Evolutionary conservation across 2,888 invertebrate species (phyloP), one percentile per base, ranked within the genome.

Genomic region (Lasius platythorax): DNA sequence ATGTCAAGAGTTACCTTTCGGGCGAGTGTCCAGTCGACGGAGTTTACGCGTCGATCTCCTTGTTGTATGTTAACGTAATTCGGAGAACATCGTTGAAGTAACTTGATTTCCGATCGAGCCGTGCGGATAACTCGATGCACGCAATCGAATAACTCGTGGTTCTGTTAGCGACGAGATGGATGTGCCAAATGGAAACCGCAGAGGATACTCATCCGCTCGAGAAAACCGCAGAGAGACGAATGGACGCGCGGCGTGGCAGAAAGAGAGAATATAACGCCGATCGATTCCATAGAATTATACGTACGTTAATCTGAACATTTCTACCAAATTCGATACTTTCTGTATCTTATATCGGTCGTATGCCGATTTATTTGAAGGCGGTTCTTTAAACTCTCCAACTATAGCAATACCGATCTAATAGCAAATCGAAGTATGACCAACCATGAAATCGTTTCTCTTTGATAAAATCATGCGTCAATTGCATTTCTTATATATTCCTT

Each of bases 271-370:
- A 12, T 61, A 61, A 78, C 76, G 50, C 53, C 28, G 61, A 86
- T 86, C 85, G 81, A 86, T 84, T 70, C 81, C 61, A 50, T 50
- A 30, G 70, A 84, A 86, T 86, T 84, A 86, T 56, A 79, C 66
- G 75, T 86, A 72, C 67, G 84, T 81, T 82, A 81, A 84, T 58
- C 79, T 46, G 68, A 56, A 50, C 70, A 53, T 85, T 53, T 53
- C 56, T 68, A 5, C 40, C 37, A 73, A 79, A 84, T 85, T 63
- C 74, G n/a, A n/a, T 12, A 64, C 81, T 64, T 50, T 74, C 63
- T 58, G 9, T 78, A 72, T 33, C 64, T 76, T 64, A 75, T 43
- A 28, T 83, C 70, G 43, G 53, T 43, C 56, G 63, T 15, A 23
- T 37, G 33, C 30, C 53, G 66, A 82, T 73, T 74, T 75, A 64